Conservation (phyloP, 2,797 vertebrate genomes). For the Macropodus opercularis region DNA sequence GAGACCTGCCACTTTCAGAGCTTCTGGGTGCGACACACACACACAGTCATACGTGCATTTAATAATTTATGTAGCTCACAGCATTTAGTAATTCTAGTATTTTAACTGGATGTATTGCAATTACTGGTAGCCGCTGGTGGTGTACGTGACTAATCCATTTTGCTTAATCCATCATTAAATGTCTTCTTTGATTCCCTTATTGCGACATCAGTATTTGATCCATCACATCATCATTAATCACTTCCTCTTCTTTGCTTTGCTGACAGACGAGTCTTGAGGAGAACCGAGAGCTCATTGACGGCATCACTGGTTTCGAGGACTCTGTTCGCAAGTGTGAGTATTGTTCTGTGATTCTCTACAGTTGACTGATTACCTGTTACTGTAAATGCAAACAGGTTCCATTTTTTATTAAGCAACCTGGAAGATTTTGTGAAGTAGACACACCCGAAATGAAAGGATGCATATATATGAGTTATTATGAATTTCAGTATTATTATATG, state of each 20-base stretch:
- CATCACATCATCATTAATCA: background rate
- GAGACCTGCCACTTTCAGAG: slow-evolving; percentile 95
- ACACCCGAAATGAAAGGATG: background rate
- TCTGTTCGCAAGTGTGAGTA: slow-evolving; percentile 93
- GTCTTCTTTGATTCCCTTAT: background rate
- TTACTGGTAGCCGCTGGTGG: no score
- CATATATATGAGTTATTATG: background rate
- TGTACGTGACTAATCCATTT: background rate
- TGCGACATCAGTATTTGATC: background rate
- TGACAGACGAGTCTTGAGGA: slow-evolving; percentile 89
- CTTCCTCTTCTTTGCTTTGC: background rate
- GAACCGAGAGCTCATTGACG: slow-evolving; percentile 91
- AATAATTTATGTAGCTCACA: no score
- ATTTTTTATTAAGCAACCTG: background rate
- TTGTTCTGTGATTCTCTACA: background rate
- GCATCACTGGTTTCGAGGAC: slow-evolving; percentile 92
- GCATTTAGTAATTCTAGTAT: no score
- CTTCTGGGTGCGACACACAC: slow-evolving; percentile 86
- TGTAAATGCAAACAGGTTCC: background rate
- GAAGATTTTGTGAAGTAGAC: background rate
- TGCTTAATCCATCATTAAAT: background rate
- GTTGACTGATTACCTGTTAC: background rate
- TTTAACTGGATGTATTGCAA: no score
- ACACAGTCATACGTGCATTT: background rate
- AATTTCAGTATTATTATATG: background rate